These are phyloP conservation scores for Sceloporus tristichus DNA, from an alignment of 2,113 vertebrate genomes.

Conservation along the genomic window DNA sequence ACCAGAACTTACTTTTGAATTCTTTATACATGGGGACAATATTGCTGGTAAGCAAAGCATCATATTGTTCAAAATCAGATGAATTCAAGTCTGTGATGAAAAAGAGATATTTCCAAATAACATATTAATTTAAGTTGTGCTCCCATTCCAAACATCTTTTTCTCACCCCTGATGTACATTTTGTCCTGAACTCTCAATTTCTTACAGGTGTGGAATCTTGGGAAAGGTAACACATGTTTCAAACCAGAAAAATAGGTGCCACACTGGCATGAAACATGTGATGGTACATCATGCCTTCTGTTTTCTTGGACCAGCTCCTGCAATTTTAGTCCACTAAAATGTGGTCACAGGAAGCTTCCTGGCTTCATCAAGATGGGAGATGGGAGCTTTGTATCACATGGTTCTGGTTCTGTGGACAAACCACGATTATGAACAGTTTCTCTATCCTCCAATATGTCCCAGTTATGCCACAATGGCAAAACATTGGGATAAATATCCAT, in stretches of 20 bases:
- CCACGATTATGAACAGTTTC: background rate
- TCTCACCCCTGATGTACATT: background rate
- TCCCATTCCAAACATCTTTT: background rate
- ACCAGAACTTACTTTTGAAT: constrained; percentile 83
- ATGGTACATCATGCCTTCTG: background rate
- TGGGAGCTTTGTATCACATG: background rate
- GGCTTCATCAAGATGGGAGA: background rate
- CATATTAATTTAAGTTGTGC: background rate
- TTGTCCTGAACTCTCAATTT: background rate
- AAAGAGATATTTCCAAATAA: background rate
- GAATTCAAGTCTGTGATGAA: constrained; percentile 78
- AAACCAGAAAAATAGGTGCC: background rate
- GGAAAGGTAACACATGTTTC: background rate
- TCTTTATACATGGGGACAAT: constrained; percentile 87
- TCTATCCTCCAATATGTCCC: background rate
- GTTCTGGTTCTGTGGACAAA: background rate
- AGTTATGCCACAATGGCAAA: background rate
- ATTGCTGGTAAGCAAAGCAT: constrained; percentile 89
- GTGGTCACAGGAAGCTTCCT: background rate
- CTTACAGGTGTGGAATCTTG: background rate
- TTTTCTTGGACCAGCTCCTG: background rate
- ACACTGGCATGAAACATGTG: background rate
- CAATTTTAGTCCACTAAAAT: background rate
- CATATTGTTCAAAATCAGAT: constrained; percentile 78
- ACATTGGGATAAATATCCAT: background rate